Evolutionary conservation across 2,888 invertebrate species (phyloP).

Genomic region (Leptinotarsa juncta): DNA sequence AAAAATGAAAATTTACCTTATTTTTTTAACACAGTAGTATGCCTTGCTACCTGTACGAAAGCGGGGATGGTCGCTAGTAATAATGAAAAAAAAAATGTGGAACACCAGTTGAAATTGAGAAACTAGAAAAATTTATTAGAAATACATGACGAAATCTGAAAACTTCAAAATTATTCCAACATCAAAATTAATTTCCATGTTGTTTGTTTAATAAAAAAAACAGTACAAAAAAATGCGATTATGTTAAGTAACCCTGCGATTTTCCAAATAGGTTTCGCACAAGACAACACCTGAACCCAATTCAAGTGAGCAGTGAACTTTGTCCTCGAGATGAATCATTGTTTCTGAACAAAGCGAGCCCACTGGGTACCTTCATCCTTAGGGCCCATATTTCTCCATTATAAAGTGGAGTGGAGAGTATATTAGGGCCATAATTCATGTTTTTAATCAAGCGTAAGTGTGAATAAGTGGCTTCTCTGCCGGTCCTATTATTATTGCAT

Average conservation of each 20-base stretch:
- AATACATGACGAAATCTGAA: too few species aligned
- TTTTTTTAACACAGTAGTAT: too few species aligned
- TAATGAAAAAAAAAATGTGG: too few species aligned
- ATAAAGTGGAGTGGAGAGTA: conserved; percentile 36
- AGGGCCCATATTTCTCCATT: conserved; percentile 45
- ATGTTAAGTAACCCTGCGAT: not conserved
- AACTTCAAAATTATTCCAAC: too few species aligned
- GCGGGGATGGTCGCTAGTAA: too few species aligned
- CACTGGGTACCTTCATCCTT: conserved; percentile 29
- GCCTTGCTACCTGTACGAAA: too few species aligned
- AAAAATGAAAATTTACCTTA: too few species aligned
- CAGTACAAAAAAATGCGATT: not conserved
- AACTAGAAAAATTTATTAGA: too few species aligned
- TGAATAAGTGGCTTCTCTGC: conserved; percentile 48
- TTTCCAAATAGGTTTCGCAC: conserved; percentile 15
- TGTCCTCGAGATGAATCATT: conserved; percentile 36
- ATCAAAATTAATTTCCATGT: too few species aligned
- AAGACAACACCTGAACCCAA: conserved; percentile 25
- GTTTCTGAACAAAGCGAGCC: conserved; percentile 18
- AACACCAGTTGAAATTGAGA: too few species aligned
- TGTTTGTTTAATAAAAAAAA: too few species aligned
- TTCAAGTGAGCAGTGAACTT: conserved; percentile 30
- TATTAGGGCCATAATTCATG: conserved; percentile 49
- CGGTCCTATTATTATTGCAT: conserved; percentile 39
- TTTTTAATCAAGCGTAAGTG: conserved; percentile 52